phyloP scores from a whole-genome alignment of 2,888 invertebrate species.

The Pristionchus arcanus region DNA sequence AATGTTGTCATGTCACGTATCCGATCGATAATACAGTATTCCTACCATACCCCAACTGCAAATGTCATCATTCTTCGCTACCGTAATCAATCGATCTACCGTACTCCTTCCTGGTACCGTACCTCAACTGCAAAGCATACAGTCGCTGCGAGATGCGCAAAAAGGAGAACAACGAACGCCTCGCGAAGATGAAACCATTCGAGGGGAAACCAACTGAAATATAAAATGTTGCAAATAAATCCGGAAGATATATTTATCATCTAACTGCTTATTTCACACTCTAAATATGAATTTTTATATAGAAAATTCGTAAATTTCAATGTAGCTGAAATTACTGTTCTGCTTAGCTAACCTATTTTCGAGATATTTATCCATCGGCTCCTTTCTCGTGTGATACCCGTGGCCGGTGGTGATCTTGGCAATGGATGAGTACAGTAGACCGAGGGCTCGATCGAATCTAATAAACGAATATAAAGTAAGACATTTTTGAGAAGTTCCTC shows the following conservation, averaged over 20 bases:
- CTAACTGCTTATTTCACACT: too few species aligned
- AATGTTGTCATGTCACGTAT: too few species aligned
- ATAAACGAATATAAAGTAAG: too few species aligned
- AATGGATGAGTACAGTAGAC: conserved; percentile 27
- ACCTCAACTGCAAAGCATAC: conserved; percentile 29
- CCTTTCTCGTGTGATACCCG: conserved; percentile 52
- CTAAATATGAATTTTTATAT: too few species aligned
- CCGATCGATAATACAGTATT: too few species aligned
- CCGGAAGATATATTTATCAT: too few species aligned
- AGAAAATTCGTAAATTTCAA: too few species aligned
- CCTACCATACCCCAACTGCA: not conserved
- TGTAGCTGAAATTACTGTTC: too few species aligned
- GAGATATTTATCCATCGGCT: conserved; percentile 28
- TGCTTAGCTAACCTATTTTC: conserved; percentile 19
- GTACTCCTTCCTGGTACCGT: not conserved
- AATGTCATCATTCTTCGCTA: not conserved
- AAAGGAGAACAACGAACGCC: conserved; percentile 13
- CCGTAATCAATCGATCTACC: not conserved
- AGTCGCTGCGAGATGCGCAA: not conserved
- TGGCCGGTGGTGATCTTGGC: conserved; percentile 50
- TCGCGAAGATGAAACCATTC: conserved; percentile 36
- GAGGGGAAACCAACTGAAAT: conserved; percentile 18
- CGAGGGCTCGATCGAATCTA: conserved; percentile 48
- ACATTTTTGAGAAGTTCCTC: too few species aligned
- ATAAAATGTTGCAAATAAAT: not conserved